Evolutionary conservation across 2,888 invertebrate species (phyloP).

Genomic region (Noctua janthina): DNA sequence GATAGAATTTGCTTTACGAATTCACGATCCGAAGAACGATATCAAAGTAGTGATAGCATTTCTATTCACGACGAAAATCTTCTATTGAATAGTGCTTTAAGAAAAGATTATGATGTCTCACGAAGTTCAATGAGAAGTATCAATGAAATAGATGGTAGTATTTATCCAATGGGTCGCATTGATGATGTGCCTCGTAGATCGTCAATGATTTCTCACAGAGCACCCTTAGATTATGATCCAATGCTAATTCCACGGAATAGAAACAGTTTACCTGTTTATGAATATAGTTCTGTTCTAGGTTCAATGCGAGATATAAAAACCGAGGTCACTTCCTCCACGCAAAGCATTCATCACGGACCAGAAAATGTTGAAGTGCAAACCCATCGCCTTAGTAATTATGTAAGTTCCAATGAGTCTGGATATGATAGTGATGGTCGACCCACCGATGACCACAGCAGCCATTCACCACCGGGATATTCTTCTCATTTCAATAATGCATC

Average conservation of each 20-base stretch:
- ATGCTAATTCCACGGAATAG: constrained; percentile 88
- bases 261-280: constrained; percentile 88
- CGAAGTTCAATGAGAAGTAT: constrained; percentile 86
- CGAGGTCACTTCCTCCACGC: constrained; percentile 85
- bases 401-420: constrained; percentile 95
- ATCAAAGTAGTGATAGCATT: constrained; percentile 89
- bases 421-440: constrained; percentile 94
- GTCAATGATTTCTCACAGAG: constrained; percentile 87
- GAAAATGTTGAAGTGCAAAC: constrained; percentile 90
- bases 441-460: constrained; percentile 89
- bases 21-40: constrained; percentile 91
- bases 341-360: constrained; percentile 89
- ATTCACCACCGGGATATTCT: constrained; percentile 89
- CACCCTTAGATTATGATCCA: constrained; percentile 87
- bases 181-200: constrained; percentile 84
- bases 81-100: constrained; percentile 82
- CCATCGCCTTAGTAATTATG: constrained; percentile 93
- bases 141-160: constrained; percentile 81
- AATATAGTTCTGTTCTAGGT: constrained; percentile 83
- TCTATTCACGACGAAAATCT: constrained; percentile 87
- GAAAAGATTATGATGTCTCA: constrained; percentile 82
- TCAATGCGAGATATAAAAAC: constrained; percentile 84
- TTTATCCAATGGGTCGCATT: constrained; percentile 77
- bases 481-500: constrained; percentile 83
- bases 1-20: constrained; percentile 85